These are phyloP conservation scores for Drosophila persimilis DNA, from an alignment of 1,140 invertebrate genomes.

Conservation along the genomic window DNA sequence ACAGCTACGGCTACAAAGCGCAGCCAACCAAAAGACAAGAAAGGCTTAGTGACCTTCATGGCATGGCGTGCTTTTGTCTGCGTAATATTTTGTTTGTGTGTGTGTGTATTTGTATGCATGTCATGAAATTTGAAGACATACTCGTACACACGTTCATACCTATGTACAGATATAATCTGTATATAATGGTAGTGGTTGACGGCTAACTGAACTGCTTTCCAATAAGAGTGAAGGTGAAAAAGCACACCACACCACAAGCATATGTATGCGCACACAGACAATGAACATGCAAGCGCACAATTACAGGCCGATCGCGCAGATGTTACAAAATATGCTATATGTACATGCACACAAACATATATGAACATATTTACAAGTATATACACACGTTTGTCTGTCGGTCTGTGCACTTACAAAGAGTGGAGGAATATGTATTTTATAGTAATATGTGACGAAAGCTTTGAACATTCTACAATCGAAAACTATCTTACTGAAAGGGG, in stretches of 20 bases:
- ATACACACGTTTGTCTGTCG: conserved; percentile 8
- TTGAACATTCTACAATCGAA: conserved; percentile 29
- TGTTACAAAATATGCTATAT: conserved; percentile 55
- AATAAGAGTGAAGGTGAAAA: conserved; percentile 66
- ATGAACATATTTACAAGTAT: conserved; percentile 10
- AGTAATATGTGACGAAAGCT: conserved; percentile 14
- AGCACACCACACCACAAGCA: conserved; percentile 27
- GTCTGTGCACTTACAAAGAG: conserved; percentile 1
- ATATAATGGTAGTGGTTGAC: conserved; percentile 3
- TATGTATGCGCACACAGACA: not conserved
- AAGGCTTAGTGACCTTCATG: conserved; percentile 81
- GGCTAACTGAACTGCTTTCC: conserved; percentile 60
- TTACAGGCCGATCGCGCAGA: conserved; percentile 56
- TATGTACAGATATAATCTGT: conserved; percentile 12
- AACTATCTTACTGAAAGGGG: not conserved
- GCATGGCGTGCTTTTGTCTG: conserved; percentile 69
- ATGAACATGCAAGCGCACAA: conserved; percentile 10
- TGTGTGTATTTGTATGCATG: conserved; percentile 38
- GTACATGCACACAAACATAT: conserved; percentile 3
- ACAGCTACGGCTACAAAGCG: no score
- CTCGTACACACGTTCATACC: conserved; percentile 21
- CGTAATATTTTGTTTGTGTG: conserved; percentile 32
- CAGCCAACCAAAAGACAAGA: conserved; percentile 61
- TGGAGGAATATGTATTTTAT: conserved; percentile 14
- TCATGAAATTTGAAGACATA: conserved; percentile 55